A percentile compares a stretch with the other conserved stretches of the same genome.
These are phyloP conservation scores for Cynoglossus semilaevis DNA, from an alignment of 2,113 vertebrate species.

Conservation along the genomic window DNA sequence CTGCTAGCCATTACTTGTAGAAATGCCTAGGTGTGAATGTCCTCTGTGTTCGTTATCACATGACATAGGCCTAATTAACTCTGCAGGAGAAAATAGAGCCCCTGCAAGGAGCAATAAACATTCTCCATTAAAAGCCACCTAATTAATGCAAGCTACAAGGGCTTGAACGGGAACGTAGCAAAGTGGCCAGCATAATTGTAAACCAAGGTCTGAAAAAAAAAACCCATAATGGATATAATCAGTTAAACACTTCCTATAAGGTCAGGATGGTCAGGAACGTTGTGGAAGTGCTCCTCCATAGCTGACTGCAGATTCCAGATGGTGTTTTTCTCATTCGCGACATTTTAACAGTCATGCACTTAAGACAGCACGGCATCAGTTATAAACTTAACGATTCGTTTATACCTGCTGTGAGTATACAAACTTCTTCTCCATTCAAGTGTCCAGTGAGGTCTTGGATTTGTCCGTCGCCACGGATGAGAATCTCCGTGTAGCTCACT, in stretches of 20 bases:
- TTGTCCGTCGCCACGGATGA: no score
- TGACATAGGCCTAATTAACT: constrained; percentile 68
- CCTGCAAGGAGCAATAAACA: constrained; percentile 66
- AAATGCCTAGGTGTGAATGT: constrained; percentile 34
- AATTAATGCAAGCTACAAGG: constrained; percentile 68
- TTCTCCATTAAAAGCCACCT: constrained; percentile 64
- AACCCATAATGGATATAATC: constrained; percentile 59
- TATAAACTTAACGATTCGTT: constrained; percentile 28
- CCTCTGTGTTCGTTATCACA: constrained; percentile 58
- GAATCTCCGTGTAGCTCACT: no score
- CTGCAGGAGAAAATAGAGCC: constrained; percentile 54
- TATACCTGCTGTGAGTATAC: constrained; percentile 23
- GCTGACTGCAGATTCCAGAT: constrained; percentile 44
- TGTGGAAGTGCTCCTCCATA: constrained; percentile 34
- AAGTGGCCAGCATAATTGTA: constrained; percentile 63
- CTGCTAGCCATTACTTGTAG: constrained; percentile 33
- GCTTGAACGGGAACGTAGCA: constrained; percentile 67
- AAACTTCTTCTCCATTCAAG: not conserved
- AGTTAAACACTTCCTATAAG: constrained; percentile 44
- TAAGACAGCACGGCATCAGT: constrained; percentile 46
- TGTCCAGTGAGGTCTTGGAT: not conserved
- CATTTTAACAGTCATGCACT: constrained; percentile 39
- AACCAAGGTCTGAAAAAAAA: constrained; percentile 49
- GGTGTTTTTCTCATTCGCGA: constrained; percentile 23
- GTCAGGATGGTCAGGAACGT: constrained; percentile 37